Evolutionary conservation across 2,113 vertebrate species (phyloP), one percentile per base, ranked within the genome.

Genomic region (Raja brachyura): DNA sequence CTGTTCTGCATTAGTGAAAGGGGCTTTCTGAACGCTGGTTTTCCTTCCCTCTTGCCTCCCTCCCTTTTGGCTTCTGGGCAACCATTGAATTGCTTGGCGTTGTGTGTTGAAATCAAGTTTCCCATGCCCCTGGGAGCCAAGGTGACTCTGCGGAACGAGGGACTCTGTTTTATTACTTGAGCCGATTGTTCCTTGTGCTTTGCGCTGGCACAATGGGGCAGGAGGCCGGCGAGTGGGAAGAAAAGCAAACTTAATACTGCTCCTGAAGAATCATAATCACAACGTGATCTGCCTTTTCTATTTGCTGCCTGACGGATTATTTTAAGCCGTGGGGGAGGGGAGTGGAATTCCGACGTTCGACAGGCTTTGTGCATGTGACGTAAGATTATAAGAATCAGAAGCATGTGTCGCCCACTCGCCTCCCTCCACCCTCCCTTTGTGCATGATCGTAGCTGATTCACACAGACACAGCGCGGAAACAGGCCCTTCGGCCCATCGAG

Each of bases 91-190:
- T 14, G 63, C 28, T 61, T 61, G 61, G 83, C 28, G 5, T 73
- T 63, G 83, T 18, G 14, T n/a, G 5, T 88, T 63, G 7, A 66
- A 88, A 88, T 88, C 59, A 31, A n/a, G 61, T 88, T 88, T 88
- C 83, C 83, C 83, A 88, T 88, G 83, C 83, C 83, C 83, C 59
- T 14, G 59, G 83, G 83, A 88, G 83, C 83, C 83, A 88, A 88
- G 83, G 83, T 88, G 83, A 88, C 83, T 63, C 83, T n/a, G n/a
- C 28, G 16, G 83, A 66, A 61, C 83, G 31, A 59, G 83, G 63
- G 83, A 88, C 63, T 31, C 61, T 25, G 61, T 88, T 88, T 88
- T 88, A 88, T 66, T 63, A 8, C 83, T 66, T 63, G 59, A 3
- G 59, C 59, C 63, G 83, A 88, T 88, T 88, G 59, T 88, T 88